Percentiles rank a stretch among this genome's conserved stretches.
Evolutionary conservation across 1,140 invertebrate genomes (phyloP).

Genomic region (Sitobion miscanthi): DNA sequence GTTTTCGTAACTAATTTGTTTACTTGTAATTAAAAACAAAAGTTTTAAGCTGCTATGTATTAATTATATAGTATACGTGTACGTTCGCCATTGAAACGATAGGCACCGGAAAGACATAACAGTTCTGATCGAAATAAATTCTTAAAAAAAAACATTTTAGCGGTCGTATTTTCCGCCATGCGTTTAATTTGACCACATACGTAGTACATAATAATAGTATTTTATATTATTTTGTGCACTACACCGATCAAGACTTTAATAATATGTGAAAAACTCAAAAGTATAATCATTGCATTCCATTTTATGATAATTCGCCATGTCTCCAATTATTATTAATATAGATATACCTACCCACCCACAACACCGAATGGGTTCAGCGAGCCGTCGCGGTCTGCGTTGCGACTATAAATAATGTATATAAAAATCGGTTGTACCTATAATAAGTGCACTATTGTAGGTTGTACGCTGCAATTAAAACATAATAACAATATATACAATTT

Average conservation of each 20-base stretch:
- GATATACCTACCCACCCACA: neutral
- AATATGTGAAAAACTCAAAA: neutral
- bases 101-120: neutral
- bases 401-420: neutral
- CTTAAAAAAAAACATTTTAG: neutral
- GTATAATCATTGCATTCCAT: neutral
- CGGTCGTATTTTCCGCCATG: neutral
- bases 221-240: neutral
- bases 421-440: neutral
- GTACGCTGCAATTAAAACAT: neutral
- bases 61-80: neutral
- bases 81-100: neutral
- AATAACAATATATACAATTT: neutral
- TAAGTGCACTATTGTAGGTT: neutral
- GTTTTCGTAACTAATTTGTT: conserved; percentile 36
- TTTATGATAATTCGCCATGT: neutral
- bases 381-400: neutral
- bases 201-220: neutral
- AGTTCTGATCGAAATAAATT: neutral
- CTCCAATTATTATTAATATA: too few relatives aligned
- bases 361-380: neutral
- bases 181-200: neutral
- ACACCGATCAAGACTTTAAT: neutral
- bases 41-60: neutral
- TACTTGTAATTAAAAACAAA: conserved; percentile 31